phyloP scores from a whole-genome alignment of 92 coral and sea anemone genomes.

The Muricea muricata region DNA sequence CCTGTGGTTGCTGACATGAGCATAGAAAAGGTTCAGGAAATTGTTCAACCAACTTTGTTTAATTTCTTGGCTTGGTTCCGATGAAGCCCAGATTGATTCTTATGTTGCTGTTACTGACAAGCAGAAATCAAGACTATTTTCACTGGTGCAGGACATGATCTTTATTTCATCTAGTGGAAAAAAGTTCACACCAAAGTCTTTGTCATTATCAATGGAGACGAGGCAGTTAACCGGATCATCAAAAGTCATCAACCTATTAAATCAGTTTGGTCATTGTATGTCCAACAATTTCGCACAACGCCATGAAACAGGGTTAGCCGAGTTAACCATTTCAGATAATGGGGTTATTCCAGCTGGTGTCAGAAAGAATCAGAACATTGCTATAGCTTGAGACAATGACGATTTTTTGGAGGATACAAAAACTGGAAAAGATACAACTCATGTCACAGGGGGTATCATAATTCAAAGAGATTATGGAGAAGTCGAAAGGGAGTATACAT shows the following conservation, averaged over 20 bases:
- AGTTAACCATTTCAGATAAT: conserved; percentile 8
- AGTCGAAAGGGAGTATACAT: conserved; percentile 5
- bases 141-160: conserved; percentile 42
- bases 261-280: conserved; percentile 46
- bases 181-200: conserved; percentile 29
- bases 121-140: conserved; percentile 34
- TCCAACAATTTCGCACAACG: conserved; percentile 22
- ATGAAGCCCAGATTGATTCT: conserved; percentile 34
- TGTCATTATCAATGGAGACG: conserved; percentile 36
- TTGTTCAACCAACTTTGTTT: conserved; percentile 29
- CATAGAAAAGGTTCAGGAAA: conserved; percentile 36
- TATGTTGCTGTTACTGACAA: conserved; percentile 39
- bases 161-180: conserved; percentile 21
- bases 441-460: conserved; percentile 32
- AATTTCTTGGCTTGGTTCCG: conserved; percentile 39
- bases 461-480: conserved; percentile 23
- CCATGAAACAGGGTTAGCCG: conserved; percentile 46
- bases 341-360: conserved; percentile 44
- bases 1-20: conserved; percentile 40
- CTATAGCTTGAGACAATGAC: conserved; percentile 50
- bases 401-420: conserved; percentile 38
- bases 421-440: conserved; percentile 38
- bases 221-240: conserved; percentile 44
- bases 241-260: conserved; percentile 13
- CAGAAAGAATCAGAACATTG: conserved; percentile 21